Percentiles rank a stretch among this genome's conserved stretches.
Evolutionary conservation across 2,797 vertebrate genomes (phyloP).

Genomic region (Enteromius mattozi): DNA sequence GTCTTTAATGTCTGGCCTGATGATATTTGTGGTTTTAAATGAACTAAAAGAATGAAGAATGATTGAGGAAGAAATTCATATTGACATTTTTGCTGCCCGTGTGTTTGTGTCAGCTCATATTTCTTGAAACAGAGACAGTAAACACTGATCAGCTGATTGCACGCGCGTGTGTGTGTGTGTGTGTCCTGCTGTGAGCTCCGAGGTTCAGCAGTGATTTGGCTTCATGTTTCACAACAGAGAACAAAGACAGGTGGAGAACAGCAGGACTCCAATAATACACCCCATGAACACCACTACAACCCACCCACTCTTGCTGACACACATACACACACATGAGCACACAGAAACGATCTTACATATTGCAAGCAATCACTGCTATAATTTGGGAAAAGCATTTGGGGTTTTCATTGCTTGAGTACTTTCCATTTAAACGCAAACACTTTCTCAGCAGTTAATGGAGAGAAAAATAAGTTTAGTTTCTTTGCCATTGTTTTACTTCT

Average conservation of each 20-base stretch:
- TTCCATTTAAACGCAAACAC: slow-evolving; percentile 32
- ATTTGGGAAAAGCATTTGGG: slow-evolving; percentile 36
- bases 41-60: slow-evolving; percentile 30
- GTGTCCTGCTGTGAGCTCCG: slow-evolving; percentile 35
- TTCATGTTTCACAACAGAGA: slow-evolving; percentile 54
- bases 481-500: neutral
- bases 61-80: slow-evolving; percentile 30
- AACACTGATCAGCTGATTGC: slow-evolving; percentile 50
- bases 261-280: slow-evolving; percentile 52
- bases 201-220: slow-evolving; percentile 50
- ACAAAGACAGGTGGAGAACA: slow-evolving; percentile 62
- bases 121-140: slow-evolving; percentile 36
- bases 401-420: slow-evolving; percentile 14
- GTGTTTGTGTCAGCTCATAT: slow-evolving; percentile 33
- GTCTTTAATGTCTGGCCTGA: slow-evolving; percentile 22
- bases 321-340: slow-evolving; percentile 14
- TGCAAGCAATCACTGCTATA: slow-evolving; percentile 22
- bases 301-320: slow-evolving; percentile 22
- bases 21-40: slow-evolving; percentile 40
- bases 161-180: slow-evolving; percentile 28
- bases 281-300: slow-evolving; percentile 25
- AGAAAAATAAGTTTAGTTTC: neutral
- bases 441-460: slow-evolving; percentile 24
- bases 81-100: slow-evolving; percentile 22
- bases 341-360: slow-evolving; percentile 13